Evolutionary conservation across 1,140 invertebrate genomes (phyloP).

Genomic region (Amyelois transitella): DNA sequence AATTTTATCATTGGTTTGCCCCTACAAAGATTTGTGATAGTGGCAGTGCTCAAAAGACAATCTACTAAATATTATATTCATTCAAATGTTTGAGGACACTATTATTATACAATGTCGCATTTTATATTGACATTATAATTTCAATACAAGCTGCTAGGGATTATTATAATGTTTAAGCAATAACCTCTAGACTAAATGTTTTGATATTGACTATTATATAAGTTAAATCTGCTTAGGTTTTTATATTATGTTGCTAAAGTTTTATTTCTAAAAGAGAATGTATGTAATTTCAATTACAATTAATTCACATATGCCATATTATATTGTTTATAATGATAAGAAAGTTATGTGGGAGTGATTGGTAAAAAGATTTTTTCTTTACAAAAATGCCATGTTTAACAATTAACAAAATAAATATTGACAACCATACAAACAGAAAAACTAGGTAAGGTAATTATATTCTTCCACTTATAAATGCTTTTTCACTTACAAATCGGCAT

Average conservation of each 20-base stretch:
- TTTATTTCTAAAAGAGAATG: conserved; percentile 66
- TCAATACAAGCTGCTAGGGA: conserved; percentile 63
- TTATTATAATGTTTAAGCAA: conserved; percentile 68
- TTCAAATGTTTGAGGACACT: conserved; percentile 51
- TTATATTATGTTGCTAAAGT: conserved; percentile 65
- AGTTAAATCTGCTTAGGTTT: conserved; percentile 66
- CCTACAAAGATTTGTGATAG: conserved; percentile 66
- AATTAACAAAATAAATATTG: conserved; percentile 28
- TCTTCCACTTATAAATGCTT: conserved; percentile 33
- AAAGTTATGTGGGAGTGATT: conserved; percentile 54
- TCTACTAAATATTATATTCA: conserved; percentile 52
- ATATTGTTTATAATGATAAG: conserved; percentile 69
- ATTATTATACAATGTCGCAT: conserved; percentile 57
- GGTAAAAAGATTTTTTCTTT: conserved; percentile 41
- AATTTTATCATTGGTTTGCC: conserved; percentile 43
- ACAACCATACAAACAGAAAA: conserved; percentile 32
- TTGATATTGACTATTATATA: conserved; percentile 72
- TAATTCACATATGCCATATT: conserved; percentile 69
- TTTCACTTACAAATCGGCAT: conserved; percentile 57
- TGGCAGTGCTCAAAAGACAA: conserved; percentile 71
- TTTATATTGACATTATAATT: conserved; percentile 67
- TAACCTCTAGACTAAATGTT: conserved; percentile 72
- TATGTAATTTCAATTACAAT: conserved; percentile 62
- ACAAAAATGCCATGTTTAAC: conserved; percentile 46
- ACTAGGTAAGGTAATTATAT: conserved; percentile 51